These are phyloP conservation scores for Agriopis marginaria DNA, from an alignment of 2,888 invertebrate genomes.

Conservation along the genomic window DNA sequence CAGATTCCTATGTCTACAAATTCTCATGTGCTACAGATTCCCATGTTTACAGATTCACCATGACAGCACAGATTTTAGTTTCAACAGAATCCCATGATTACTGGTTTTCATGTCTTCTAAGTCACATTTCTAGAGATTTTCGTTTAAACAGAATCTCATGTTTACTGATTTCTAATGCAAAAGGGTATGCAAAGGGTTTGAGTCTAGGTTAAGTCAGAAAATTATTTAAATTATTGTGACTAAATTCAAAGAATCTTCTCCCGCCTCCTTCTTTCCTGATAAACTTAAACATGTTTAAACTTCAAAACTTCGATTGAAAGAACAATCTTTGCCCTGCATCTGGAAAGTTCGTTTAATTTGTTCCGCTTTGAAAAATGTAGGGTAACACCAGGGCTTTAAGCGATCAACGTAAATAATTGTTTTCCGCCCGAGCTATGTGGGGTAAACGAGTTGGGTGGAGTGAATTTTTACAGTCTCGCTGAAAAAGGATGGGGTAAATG, in stretches of 20 bases:
- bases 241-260: neutral
- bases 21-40: no score
- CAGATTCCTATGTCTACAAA: no score
- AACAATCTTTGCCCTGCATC: constrained; percentile 20
- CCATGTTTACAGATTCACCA: no score
- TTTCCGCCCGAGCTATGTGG: constrained; percentile 55
- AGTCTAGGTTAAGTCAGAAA: no score
- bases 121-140: no score
- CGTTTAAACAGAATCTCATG: no score
- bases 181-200: no score
- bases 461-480: constrained; percentile 37
- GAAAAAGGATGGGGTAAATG: constrained; percentile 17
- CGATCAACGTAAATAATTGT: constrained; percentile 64
- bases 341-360: constrained; percentile 48
- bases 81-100: no score
- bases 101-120: no score
- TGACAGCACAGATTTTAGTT: no score
- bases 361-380: constrained; percentile 54
- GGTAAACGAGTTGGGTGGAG: constrained; percentile 57
- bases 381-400: constrained; percentile 48
- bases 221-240: neutral
- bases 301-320: constrained; percentile 23
- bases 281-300: constrained; percentile 1
- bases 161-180: no score
- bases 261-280: neutral